Base-by-base conservation (phyloP, 2,888 invertebrate genomes). In the Chirona hameri region DNA sequence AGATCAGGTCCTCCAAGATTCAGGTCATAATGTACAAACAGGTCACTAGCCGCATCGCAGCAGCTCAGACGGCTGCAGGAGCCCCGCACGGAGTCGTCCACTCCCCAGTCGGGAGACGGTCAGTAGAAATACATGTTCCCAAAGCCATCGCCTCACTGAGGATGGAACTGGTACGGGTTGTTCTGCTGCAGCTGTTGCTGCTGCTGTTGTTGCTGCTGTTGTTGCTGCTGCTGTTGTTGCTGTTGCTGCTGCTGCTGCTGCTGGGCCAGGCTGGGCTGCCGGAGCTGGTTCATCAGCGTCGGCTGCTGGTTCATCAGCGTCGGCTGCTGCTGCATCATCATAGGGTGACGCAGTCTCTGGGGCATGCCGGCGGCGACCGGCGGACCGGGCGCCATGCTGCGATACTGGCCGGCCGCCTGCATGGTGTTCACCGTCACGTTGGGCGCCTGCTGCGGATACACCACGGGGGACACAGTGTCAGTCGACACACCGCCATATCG, bases 241-340 rank as follows among this genome's bases (percentile, higher is more conserved):
- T 91, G 89, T 79, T 89, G 91, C 84, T 91, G 91, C 84, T 91
- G 90, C 27, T 89, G 89, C 83, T 91, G 91, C 27, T 90, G 87
- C 82, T 90, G 89, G 72, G 89, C 86, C 85, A 90, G 90, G 85
- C 90, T 90, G 83, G 90, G 91, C 0, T 89, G 89, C 82, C 90
- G 87, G 27, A 87, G 87, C 85, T 89, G 90, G 85, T 90, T 90
- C 83, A 91, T 91, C 79, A 90, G 89, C 85, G 89, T 89, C 31
- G 90, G 86, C 88, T 89, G 80, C n/a, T n/a, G n/a, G n/a, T n/a
- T 39, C 39, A 39, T 39, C 39, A 39, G 39, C 39, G 39, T 39
- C 39, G 39, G 39, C 39, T n/a, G n/a, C 89, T 90, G 85, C 82
- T 84, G 85, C 83, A 85, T 87, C 60, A 86, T 86, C 81, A 85